A percentile compares a stretch with the other conserved stretches of the same genome.
Conservation (phyloP, 2,888 invertebrate genomes). For the Polymixis lichenea region DNA sequence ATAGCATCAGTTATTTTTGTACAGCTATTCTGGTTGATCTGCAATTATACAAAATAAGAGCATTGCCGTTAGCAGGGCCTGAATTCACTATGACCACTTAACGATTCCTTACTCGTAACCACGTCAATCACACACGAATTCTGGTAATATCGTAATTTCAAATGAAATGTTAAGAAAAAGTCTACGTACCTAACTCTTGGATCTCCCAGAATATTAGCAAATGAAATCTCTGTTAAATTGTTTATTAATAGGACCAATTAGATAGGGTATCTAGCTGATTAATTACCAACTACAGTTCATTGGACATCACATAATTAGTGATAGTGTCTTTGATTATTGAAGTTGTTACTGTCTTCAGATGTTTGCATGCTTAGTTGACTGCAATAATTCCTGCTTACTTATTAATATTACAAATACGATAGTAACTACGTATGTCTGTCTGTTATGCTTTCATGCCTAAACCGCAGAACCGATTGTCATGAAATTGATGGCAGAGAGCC, state of each 20-base stretch:
- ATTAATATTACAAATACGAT: no score
- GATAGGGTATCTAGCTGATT: neutral
- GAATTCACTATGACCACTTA: no score
- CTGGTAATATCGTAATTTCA: no score
- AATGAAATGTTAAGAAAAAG: neutral
- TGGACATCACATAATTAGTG: neutral
- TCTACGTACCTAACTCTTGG: no score
- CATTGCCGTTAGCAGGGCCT: neutral
- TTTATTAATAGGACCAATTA: neutral
- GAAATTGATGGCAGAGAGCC: no score
- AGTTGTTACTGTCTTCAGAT: slow-evolving; percentile 1
- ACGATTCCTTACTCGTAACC: no score
- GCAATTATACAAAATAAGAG: neutral
- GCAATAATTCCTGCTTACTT: neutral
- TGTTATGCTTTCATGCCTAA: no score
- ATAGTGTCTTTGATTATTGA: neutral
- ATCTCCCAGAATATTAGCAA: neutral
- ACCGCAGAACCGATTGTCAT: no score
- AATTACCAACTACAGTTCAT: neutral
- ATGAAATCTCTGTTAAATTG: neutral
- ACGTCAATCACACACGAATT: no score
- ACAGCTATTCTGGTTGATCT: neutral
- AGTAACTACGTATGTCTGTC: no score
- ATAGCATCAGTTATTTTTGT: neutral
- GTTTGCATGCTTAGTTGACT: slow-evolving; percentile 3